phyloP scores from a whole-genome alignment of 2,888 invertebrate species.

The Cotesia congregata region DNA sequence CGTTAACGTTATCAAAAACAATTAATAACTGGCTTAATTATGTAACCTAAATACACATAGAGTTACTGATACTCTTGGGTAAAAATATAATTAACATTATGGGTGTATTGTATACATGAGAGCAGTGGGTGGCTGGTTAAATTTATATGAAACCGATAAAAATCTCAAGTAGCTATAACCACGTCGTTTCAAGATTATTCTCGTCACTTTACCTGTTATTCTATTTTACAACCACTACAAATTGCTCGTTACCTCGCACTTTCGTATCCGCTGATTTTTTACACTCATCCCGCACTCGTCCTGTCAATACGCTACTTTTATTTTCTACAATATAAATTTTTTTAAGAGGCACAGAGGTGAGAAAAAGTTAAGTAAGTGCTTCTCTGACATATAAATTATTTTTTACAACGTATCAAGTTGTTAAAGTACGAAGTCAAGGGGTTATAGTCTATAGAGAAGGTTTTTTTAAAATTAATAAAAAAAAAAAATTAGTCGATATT shows the following conservation, averaged over 20 bases:
- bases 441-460: too few species aligned
- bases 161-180: background rate
- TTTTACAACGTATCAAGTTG: too few species aligned
- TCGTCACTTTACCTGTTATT: conserved; percentile 5
- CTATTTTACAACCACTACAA: background rate
- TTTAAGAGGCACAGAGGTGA: background rate
- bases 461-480: too few species aligned
- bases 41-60: conserved; percentile 31
- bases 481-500: too few species aligned
- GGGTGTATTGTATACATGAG: background rate
- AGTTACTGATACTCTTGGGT: background rate
- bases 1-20: conserved; percentile 2
- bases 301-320: background rate
- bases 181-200: background rate
- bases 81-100: background rate
- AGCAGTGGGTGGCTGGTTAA: background rate
- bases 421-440: too few species aligned
- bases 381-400: too few species aligned
- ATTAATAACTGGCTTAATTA: conserved; percentile 22
- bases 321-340: background rate
- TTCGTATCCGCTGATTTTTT: background rate
- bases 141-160: background rate
- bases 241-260: background rate
- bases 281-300: background rate
- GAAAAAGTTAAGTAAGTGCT: background rate